Evolutionary conservation across 2,797 vertebrate species (phyloP).

Genomic region (Sebastes vulpes): DNA sequence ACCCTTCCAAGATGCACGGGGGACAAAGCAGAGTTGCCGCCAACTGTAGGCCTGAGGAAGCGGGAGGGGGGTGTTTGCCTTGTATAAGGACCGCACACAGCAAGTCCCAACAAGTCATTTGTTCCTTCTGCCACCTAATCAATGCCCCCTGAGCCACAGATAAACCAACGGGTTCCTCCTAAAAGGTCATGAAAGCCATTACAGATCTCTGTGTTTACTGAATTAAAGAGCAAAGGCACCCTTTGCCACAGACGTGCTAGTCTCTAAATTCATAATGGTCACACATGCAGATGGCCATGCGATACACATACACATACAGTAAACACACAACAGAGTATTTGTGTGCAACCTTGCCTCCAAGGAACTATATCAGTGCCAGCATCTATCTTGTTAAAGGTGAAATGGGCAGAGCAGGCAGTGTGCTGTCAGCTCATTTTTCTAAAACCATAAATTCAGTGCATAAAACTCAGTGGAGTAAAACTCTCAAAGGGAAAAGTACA

Average conservation of each 20-base stretch:
- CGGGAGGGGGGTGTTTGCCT: constrained; percentile 52
- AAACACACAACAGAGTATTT: constrained; percentile 40
- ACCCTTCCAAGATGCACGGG: constrained; percentile 40
- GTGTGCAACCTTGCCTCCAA: constrained; percentile 65
- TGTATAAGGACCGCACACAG: constrained; percentile 52
- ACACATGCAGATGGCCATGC: constrained; percentile 1
- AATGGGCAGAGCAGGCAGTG: constrained; percentile 70
- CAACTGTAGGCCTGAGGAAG: constrained; percentile 29
- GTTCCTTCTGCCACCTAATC: constrained; percentile 81
- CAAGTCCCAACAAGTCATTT: constrained; percentile 77
- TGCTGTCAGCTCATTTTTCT: constrained; percentile 79
- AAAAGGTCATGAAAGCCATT: constrained; percentile 74
- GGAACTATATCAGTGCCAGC: constrained; percentile 68
- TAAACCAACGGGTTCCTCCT: constrained; percentile 61
- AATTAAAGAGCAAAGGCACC: constrained; percentile 55
- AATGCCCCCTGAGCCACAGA: constrained; percentile 74
- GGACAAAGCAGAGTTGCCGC: constrained; percentile 23
- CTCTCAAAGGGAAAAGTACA: constrained; percentile 71
- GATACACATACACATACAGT: not conserved
- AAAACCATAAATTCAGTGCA: constrained; percentile 80
- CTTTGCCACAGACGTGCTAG: not conserved
- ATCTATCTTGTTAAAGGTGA: constrained; percentile 82
- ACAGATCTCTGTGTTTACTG: constrained; percentile 55
- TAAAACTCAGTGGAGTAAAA: constrained; percentile 81
- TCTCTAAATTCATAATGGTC: constrained; percentile 9